A percentile compares a stretch with the other conserved stretches of the same genome.
Evolutionary conservation across 2,888 invertebrate genomes (phyloP).

Genomic region (Ormia ochracea): DNA sequence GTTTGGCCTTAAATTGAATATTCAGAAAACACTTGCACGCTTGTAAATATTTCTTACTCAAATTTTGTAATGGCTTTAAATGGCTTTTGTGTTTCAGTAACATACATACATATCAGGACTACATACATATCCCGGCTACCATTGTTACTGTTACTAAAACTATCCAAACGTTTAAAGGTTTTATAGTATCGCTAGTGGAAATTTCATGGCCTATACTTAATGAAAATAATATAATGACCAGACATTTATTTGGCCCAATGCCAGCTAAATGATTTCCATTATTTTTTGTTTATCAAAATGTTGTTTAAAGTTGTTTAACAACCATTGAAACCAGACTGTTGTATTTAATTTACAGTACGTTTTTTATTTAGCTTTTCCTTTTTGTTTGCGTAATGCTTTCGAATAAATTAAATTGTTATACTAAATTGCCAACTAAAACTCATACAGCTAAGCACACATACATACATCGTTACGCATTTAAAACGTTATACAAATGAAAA

Average conservation of each 20-base stretch:
- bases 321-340: constrained; percentile 39
- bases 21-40: too few species aligned
- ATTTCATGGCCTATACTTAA: constrained; percentile 23
- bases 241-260: constrained; percentile 55
- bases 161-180: not conserved
- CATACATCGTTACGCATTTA: not conserved
- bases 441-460: not conserved
- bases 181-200: not conserved
- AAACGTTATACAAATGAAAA: not conserved
- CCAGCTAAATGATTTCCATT: constrained; percentile 44
- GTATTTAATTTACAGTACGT: not conserved
- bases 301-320: constrained; percentile 35
- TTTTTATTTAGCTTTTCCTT: not conserved
- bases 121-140: not conserved
- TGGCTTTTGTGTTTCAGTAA: too few species aligned
- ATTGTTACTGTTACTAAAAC: not conserved
- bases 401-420: constrained; percentile 52
- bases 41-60: too few species aligned
- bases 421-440: constrained; percentile 45
- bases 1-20: too few species aligned
- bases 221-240: constrained; percentile 38
- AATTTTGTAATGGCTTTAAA: too few species aligned
- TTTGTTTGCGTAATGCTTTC: constrained; percentile 21
- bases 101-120: too few species aligned
- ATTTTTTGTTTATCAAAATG: constrained; percentile 33